These are phyloP conservation scores for Acleris laterana DNA, from an alignment of 2,888 invertebrate species.

Conservation along the genomic window DNA sequence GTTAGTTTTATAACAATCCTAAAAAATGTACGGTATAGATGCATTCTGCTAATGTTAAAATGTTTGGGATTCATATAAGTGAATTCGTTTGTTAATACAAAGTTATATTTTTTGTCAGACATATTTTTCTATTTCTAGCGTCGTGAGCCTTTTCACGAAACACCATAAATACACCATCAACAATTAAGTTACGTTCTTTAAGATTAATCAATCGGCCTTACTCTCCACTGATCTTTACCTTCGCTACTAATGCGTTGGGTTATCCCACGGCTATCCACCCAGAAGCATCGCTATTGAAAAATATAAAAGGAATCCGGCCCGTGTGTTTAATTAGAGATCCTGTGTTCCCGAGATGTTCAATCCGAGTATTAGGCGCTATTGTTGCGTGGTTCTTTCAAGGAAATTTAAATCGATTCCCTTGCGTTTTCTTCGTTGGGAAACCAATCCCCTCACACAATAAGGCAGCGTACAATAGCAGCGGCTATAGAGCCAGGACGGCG, in stretches of 20 bases:
- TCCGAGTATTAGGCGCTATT: conserved; percentile 72
- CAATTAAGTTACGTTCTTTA: neutral
- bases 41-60: too few relatives aligned
- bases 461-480: conserved; percentile 70
- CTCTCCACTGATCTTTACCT: neutral
- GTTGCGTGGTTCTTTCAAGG: conserved; percentile 72
- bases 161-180: too few relatives aligned
- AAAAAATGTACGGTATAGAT: too few relatives aligned
- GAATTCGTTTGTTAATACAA: too few relatives aligned
- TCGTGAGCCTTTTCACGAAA: too few relatives aligned
- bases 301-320: conserved; percentile 6
- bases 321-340: conserved; percentile 54
- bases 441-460: conserved; percentile 79
- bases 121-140: too few relatives aligned
- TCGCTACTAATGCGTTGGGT: neutral
- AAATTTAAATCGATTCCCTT: conserved; percentile 80
- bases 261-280: neutral
- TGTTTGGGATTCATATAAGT: too few relatives aligned
- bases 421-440: conserved; percentile 73
- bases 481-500: conserved; percentile 66
- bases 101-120: too few relatives aligned
- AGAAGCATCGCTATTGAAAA: neutral
- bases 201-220: neutral
- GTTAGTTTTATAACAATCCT: too few relatives aligned
- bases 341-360: conserved; percentile 61